Evolutionary conservation across 2,113 vertebrate genomes (phyloP), one percentile per base, ranked within the genome.

Genomic region (Chrysochloris asiatica): DNA sequence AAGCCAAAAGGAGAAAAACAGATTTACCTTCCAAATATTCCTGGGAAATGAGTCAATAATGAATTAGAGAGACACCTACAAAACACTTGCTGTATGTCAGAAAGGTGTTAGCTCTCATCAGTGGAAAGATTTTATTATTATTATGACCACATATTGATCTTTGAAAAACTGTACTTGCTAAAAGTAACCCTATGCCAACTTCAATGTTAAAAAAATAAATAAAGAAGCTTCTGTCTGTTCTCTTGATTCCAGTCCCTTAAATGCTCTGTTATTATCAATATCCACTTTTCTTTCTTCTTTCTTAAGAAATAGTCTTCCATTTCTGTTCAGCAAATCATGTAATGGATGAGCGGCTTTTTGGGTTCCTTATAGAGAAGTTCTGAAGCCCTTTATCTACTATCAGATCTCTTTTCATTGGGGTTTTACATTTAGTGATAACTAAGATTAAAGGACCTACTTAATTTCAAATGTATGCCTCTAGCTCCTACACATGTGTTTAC

Each of bases 21-120:
- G 82, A 76, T 61, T 0, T n/a, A 47, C 41, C n/a, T 82, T 93
- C 85, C 63, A 61, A 89, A n/a, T n/a, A n/a, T 43, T 77, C n/a
- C 69, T 84, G 69, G 94, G 93, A 92, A 89, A 73, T 26, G 28
- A 83, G 92, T 50, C 89, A 89, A 36, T 59, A 81, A 61, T 19
- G 86, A 86, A 48, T 83, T 56, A 87, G 93, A 82, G 45, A 54
- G 76, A 83, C 65, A 65, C 71, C 63, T 19, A 52, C 41, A 86
- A 36, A 84, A 61, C 83, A 56, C 61, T 86, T 83, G 30, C 1
- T 45, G 91, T 80, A 77, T 30, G 75, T 56, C 77, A 48, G 43
- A 65, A 45, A 93, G 52, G 75, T n/a, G n/a, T n/a, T n/a, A n/a
- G n/a, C n/a, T n/a, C n/a, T n/a, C n/a, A n/a, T n/a, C n/a, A n/a